Base-by-base conservation (phyloP, 2,888 invertebrate species). In the Agonopterix arenella region DNA sequence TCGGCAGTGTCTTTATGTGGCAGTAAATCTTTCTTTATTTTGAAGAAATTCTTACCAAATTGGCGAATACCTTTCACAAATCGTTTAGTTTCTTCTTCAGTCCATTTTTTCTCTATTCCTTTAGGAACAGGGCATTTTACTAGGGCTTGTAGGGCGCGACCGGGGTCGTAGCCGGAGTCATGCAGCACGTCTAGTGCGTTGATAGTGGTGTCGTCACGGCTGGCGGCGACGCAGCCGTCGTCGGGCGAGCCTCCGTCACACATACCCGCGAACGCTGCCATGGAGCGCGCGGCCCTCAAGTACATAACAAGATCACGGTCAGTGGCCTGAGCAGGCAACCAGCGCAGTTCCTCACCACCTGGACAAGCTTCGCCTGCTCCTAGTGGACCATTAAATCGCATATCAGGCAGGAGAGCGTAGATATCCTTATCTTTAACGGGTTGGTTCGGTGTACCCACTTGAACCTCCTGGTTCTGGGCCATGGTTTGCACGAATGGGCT, bases 181-280 rank as follows among this genome's bases (percentile, higher is more conserved):
- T 99, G 99, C 51, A 99, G 91, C 77, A 97, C 96, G 85, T 98
- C 97, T 72, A 98, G 92, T 57, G 98, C 98, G 90, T 98, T 98
- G 73, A 98, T 97, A 68, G 98, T 98, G 53, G 98, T 98, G 84
- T 98, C 98, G 89, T 98, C 98, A 78, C 98, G 92, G 71, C 97
- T 97, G 69, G 98, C 98, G 63, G 98, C 98, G 73, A 97, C 94
- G 88, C 97, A 98, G 72, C 98, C 98, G 86, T 98, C 98, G 85
- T 98, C 98, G 49, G 98, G 96, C 61, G 96, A 96, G 52, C 98
- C 98, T 58, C 98, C 98, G 91, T 98, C 98, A 92, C 98, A 98
- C 97, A 98, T 98, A 68, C 98, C 97, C 65, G 98, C 98, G 90
- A 98, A 98, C 53, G 98, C 98, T 76, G 98, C 98, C 96, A 99